phyloP scores from a whole-genome alignment of 2,113 vertebrate genomes.

The Cyrtonyx montezumae region DNA sequence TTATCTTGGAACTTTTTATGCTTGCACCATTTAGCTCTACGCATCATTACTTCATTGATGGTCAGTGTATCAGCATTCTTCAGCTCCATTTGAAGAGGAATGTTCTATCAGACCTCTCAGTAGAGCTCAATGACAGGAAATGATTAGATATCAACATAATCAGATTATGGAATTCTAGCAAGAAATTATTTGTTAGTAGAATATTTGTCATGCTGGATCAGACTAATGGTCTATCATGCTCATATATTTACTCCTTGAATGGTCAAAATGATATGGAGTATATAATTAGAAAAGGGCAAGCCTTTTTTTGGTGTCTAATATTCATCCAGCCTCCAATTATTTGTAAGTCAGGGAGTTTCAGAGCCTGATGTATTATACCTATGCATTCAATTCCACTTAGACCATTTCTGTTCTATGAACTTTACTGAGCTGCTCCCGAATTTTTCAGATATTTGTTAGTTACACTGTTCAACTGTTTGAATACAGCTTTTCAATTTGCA shows the following conservation, averaged over 20 bases:
- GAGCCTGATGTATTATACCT: background rate
- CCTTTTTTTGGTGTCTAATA: background rate
- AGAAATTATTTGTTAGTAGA: background rate
- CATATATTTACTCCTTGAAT: background rate
- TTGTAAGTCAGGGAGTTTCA: background rate
- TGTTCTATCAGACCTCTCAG: background rate
- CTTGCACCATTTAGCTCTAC: background rate
- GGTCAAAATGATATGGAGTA: background rate
- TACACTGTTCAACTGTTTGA: background rate
- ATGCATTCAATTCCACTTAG: accelerated
- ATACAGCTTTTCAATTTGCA: background rate
- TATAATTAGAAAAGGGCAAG: background rate
- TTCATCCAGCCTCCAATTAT: background rate
- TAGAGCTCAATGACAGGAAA: background rate
- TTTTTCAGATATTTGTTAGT: background rate
- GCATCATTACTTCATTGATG: background rate
- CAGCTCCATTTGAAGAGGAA: no score
- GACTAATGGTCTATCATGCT: background rate
- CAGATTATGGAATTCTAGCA: background rate
- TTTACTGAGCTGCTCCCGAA: background rate
- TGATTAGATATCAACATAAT: background rate
- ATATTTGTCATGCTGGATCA: background rate
- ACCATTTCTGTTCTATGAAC: background rate
- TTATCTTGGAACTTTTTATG: background rate
- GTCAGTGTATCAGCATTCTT: background rate